Evolutionary conservation across 2,797 vertebrate species (phyloP).

Genomic region (Acridotheres tristis): DNA sequence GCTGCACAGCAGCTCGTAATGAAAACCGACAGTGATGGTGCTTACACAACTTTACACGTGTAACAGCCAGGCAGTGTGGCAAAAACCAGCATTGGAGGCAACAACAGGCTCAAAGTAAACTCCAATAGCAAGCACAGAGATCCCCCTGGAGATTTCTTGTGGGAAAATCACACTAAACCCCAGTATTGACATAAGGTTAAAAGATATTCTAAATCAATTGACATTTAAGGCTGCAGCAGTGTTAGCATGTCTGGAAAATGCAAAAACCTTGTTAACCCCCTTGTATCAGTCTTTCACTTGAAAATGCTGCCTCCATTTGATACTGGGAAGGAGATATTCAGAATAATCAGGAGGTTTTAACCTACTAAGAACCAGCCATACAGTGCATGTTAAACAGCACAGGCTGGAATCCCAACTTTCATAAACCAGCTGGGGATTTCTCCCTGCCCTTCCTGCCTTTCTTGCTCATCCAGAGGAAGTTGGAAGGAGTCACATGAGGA

Average conservation of each 20-base stretch:
- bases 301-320: background rate
- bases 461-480: background rate
- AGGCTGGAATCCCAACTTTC: background rate
- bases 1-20: background rate
- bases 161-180: slow-evolving; percentile 27
- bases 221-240: slow-evolving; percentile 51
- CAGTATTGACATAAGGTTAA: slow-evolving; percentile 65
- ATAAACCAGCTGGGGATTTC: background rate
- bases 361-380: background rate
- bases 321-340: background rate
- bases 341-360: background rate
- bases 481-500: background rate
- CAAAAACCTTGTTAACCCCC: slow-evolving; percentile 38
- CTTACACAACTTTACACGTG: background rate
- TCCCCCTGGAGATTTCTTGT: background rate
- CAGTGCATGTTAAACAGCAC: rapidly evolving
- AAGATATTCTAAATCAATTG: slow-evolving; percentile 66
- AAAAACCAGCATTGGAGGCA: background rate
- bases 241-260: slow-evolving; percentile 39
- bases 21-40: background rate
- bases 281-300: background rate
- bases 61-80: background rate
- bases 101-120: background rate
- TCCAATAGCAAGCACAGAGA: background rate
- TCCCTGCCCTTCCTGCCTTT: background rate